Base-by-base conservation (phyloP, 1,140 invertebrate species). In the Ceratitis capitata region DNA sequence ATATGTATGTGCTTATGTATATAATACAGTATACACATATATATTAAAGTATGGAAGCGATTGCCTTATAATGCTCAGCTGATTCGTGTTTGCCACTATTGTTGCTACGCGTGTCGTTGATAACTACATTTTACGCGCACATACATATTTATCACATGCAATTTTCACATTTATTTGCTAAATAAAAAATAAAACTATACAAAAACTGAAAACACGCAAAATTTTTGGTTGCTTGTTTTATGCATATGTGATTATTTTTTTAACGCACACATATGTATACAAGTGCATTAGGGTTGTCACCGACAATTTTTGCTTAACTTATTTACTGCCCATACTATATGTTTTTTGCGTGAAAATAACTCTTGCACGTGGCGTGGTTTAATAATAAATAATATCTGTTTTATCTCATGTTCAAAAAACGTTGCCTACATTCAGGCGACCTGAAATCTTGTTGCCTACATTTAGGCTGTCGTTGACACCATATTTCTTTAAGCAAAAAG, bases 151-250 rank as follows among this genome's bases (percentile, higher is more conserved):
- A 78, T 45, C 35, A 23, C 69, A 78, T 78, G 35, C 35, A 42
- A 78, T 78, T 78, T 78, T 26, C 69, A 78, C 69, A 78, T 78
- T 47, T 32, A 69, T 45, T 78, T 9, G 39, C 19, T 61, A 1
- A 10, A 23, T 45, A 14, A 32, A 42, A 45, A 42, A 45, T n/a
- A 45, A 78, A 42, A 9, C 12, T 19, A 19, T 23, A 7, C 1
- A 35, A 45, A 78, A 78, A 35, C 42, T n/a, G 69, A 35, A 45
- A 78, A 78, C 69, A 78, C 42, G 69, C 69, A 47, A 32, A 78
- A 26, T 45, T 45, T 78, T 45, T 42, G 39, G 19, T 78, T 78
- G 39, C 39, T 47, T 47, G 19, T 45, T 78, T 78, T 78, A 78
- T 45, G 35, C 69, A 78, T 78, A 26, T 78, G 69, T 14, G 69